Conservation (phyloP, 2,888 invertebrate species). For the Galerucella pusilla region DNA sequence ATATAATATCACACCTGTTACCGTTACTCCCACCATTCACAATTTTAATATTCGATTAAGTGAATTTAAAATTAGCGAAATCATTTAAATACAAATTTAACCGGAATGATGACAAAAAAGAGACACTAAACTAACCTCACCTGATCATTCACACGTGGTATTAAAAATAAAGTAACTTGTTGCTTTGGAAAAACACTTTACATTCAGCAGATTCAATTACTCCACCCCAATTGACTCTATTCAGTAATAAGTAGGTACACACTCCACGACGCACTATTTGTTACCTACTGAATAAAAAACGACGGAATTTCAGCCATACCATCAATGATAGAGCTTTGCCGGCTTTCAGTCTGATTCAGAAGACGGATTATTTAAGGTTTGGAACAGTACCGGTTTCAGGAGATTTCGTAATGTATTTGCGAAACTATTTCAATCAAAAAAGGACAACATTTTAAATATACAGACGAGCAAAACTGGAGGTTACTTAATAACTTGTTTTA, state of each 20-base stretch:
- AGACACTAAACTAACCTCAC: slow-evolving; percentile 1
- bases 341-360: slow-evolving; percentile 23
- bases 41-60: too few relatives aligned
- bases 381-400: slow-evolving; percentile 30
- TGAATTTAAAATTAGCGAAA: too few relatives aligned
- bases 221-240: not conserved
- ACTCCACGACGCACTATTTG: slow-evolving; percentile 18
- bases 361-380: slow-evolving; percentile 13
- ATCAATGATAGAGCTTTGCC: slow-evolving; percentile 37
- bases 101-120: not conserved
- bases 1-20: too few relatives aligned
- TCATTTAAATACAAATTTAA: not conserved
- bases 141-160: slow-evolving; percentile 7
- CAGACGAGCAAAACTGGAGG: too few relatives aligned
- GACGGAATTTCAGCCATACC: slow-evolving; percentile 19
- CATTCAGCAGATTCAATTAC: not conserved
- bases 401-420: not conserved
- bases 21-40: too few relatives aligned
- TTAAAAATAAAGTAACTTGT: slow-evolving; percentile 8
- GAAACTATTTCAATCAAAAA: not conserved
- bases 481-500: too few relatives aligned
- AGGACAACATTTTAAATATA: too few relatives aligned
- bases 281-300: slow-evolving; percentile 18
- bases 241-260: not conserved
- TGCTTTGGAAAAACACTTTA: not conserved